Base-by-base conservation (phyloP, 2,888 invertebrate genomes). In the Tinea pellionella region DNA sequence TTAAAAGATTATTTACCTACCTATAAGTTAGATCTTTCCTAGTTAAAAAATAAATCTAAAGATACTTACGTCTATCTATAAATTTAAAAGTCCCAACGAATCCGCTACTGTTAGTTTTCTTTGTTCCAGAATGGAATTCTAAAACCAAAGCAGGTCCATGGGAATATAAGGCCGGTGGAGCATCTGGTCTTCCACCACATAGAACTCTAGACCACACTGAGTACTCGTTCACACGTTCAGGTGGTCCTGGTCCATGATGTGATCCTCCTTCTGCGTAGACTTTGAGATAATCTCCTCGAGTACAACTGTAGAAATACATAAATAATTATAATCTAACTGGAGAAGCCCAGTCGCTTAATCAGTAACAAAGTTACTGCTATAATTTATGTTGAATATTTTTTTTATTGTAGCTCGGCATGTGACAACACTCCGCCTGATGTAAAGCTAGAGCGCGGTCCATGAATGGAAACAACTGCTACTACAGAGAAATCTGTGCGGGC, bases 1-100 rank as follows among this genome's bases (percentile, higher is more conserved):
- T 3, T 24, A 24, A 24, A 24, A 3, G 6, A 24, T 24, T 6
- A 24, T n/a, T n/a, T n/a, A n/a, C n/a, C n/a, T n/a, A n/a, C n/a
- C n/a, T n/a, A n/a, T n/a, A n/a, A n/a, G n/a, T n/a, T n/a, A n/a
- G n/a, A n/a, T n/a, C n/a, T n/a, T n/a, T n/a, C n/a, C n/a, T n/a
- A n/a, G n/a, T n/a, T n/a, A n/a, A n/a, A n/a, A n/a, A n/a, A 6
- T 24, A 24, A 3, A 24, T 24, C 24, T 24, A 37, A 47, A 47
- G 2, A 55, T 62, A 90, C 92, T 92, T 77, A 94, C 94, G 88
- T 88, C 91, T 91, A 72, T 93, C 92, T 74, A 94, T 91, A 82
- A 94, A 94, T 67, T 89, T 89, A 78, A 92, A 94, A 62, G 90
- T 92, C 58, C 94, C 94, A 60, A 91, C 89, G 72, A 94, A 94